These are phyloP conservation scores for Idris sp. DNA, from an alignment of 1,140 invertebrate species.

Conservation along the genomic window DNA sequence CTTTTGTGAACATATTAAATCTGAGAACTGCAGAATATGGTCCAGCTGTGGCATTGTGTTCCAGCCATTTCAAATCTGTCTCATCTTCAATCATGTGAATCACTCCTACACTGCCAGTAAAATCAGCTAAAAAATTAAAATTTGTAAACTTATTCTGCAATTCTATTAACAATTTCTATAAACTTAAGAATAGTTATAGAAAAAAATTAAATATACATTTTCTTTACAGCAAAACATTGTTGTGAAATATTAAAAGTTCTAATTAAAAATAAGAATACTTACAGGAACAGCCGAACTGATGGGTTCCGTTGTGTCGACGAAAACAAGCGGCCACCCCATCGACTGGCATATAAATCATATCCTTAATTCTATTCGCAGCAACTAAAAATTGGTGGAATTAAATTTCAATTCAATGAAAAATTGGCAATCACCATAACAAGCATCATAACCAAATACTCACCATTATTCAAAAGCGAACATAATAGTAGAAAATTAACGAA, in stretches of 20 bases:
- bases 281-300: conserved; percentile 95
- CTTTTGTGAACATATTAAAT: conserved; percentile 81
- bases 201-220: too few relatives aligned
- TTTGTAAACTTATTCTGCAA: too few relatives aligned
- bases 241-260: too few relatives aligned
- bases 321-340: conserved; percentile 88
- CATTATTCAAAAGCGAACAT: conserved; percentile 39
- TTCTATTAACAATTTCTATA: too few relatives aligned
- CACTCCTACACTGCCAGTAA: conserved; percentile 91
- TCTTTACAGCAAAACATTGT: too few relatives aligned
- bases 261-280: conserved; percentile 80
- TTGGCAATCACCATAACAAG: conserved; percentile 1
- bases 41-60: conserved; percentile 82
- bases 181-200: too few relatives aligned
- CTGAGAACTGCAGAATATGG: conserved; percentile 85
- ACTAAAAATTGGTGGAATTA: conserved; percentile 51
- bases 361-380: conserved; percentile 81
- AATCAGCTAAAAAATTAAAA: too few relatives aligned
- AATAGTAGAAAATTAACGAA: conserved; percentile 18
- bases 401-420: not conserved
- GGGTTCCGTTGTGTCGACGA: conserved; percentile 92
- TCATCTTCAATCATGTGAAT: conserved; percentile 84
- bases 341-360: conserved; percentile 89
- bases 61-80: conserved; percentile 85
- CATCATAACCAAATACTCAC: conserved; percentile 50